These are phyloP conservation scores for Triplophysa siluroides DNA, from an alignment of 2,113 vertebrate species.

Conservation along the genomic window DNA sequence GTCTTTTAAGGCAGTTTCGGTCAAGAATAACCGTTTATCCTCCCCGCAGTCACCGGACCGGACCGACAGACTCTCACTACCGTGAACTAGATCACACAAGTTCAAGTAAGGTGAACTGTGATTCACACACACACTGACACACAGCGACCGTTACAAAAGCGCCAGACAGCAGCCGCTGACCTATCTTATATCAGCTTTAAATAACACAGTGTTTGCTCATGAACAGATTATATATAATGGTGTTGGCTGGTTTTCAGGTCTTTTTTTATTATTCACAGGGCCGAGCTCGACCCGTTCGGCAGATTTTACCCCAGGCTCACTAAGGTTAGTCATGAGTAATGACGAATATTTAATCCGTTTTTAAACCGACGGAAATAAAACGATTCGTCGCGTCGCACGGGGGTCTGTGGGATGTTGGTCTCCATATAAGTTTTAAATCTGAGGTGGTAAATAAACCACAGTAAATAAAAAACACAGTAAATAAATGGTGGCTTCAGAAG, in stretches of 20 bases:
- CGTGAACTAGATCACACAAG: constrained; percentile 67
- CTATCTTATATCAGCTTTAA: constrained; percentile 26
- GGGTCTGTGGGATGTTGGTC: no score
- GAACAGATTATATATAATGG: not conserved
- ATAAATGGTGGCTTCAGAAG: not conserved
- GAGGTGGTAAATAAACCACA: not conserved
- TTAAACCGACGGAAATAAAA: constrained; percentile 16
- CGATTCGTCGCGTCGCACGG: no score
- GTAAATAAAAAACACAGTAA: not conserved
- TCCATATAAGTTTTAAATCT: not conserved
- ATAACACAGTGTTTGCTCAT: not conserved
- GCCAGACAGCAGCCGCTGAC: constrained; percentile 47
- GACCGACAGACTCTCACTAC: constrained; percentile 56
- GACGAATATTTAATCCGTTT: constrained; percentile 22
- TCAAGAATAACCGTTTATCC: constrained; percentile 16
- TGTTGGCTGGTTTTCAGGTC: not conserved
- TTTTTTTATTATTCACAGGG: not conserved
- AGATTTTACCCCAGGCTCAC: not conserved
- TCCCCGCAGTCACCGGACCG: constrained; percentile 36
- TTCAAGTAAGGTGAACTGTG: constrained; percentile 77
- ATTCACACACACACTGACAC: constrained; percentile 34
- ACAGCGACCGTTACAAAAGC: constrained; percentile 69
- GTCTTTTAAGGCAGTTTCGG: constrained; percentile 2
- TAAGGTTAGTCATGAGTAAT: not conserved
- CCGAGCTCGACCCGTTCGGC: constrained; percentile 20